Conservation (phyloP, 1,140 invertebrate species). For the Ectropis grisescens region DNA sequence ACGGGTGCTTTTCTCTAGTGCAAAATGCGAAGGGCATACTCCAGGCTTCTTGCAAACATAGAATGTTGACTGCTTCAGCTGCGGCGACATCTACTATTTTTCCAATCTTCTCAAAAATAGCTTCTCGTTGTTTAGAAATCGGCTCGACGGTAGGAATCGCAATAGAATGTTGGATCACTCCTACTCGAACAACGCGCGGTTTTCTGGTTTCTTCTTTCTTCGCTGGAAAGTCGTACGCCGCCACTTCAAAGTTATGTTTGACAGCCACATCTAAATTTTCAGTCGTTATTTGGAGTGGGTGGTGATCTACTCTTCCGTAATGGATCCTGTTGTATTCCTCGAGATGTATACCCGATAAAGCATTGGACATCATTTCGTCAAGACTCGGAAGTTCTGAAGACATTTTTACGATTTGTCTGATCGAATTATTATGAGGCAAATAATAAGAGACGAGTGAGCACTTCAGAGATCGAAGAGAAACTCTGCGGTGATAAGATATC, state of each 20-base stretch:
- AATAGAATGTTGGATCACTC: slow-evolving; percentile 91
- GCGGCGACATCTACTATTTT: slow-evolving; percentile 86
- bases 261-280: slow-evolving; percentile 65
- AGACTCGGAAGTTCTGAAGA: too few species aligned
- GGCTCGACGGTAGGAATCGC: slow-evolving; percentile 81
- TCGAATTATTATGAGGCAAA: too few species aligned
- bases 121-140: slow-evolving; percentile 84
- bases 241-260: slow-evolving; percentile 80
- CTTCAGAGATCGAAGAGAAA: too few species aligned
- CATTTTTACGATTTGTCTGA: too few species aligned
- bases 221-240: slow-evolving; percentile 80
- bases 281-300: slow-evolving; percentile 50
- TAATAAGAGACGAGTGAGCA: too few species aligned
- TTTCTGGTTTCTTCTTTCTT: slow-evolving; percentile 76
- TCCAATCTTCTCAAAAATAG: slow-evolving; percentile 83
- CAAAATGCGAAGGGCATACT: slow-evolving; percentile 99
- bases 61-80: slow-evolving; percentile 84
- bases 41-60: slow-evolving; percentile 98
- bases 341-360: slow-evolving; percentile 72
- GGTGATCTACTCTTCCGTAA: slow-evolving; percentile 74
- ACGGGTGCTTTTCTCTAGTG: slow-evolving; percentile 95
- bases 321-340: slow-evolving; percentile 82
- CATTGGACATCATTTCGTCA: slow-evolving; percentile 31
- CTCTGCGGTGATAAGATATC: too few species aligned
- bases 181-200: slow-evolving; percentile 82